Percentiles rank a stretch among this genome's conserved stretches.
phyloP scores from a whole-genome alignment of 2,888 invertebrate genomes.

The Syrphus vitripennis region DNA sequence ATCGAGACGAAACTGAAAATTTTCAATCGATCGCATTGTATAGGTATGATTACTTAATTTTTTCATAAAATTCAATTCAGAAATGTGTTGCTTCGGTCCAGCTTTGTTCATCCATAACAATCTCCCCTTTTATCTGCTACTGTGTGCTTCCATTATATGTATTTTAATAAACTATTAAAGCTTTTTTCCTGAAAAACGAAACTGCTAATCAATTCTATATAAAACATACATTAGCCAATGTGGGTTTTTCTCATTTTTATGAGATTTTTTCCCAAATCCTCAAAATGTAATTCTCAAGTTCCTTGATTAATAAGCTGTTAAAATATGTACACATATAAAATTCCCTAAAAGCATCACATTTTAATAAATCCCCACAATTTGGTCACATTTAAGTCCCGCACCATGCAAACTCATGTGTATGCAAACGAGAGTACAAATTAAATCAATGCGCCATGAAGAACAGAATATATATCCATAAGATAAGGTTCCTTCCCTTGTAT shows the following conservation, averaged over 20 bases:
- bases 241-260: not conserved
- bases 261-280: not conserved
- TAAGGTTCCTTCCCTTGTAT: not conserved
- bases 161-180: too few relatives aligned
- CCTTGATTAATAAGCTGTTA: not conserved
- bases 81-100: too few relatives aligned
- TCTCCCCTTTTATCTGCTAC: too few relatives aligned
- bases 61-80: too few relatives aligned
- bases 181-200: too few relatives aligned
- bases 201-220: not conserved
- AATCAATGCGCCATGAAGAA: not conserved
- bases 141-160: too few relatives aligned
- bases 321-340: not conserved
- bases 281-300: not conserved
- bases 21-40: too few relatives aligned
- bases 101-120: too few relatives aligned
- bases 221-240: not conserved
- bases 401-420: not conserved
- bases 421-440: not conserved
- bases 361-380: not conserved
- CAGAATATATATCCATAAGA: not conserved
- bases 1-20: too few relatives aligned
- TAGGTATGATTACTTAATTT: too few relatives aligned
- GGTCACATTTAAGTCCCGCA: not conserved
- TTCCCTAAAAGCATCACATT: not conserved